These are phyloP conservation scores for Callitettix versicolor DNA, from an alignment of 1,140 invertebrate species.

Conservation along the genomic window DNA sequence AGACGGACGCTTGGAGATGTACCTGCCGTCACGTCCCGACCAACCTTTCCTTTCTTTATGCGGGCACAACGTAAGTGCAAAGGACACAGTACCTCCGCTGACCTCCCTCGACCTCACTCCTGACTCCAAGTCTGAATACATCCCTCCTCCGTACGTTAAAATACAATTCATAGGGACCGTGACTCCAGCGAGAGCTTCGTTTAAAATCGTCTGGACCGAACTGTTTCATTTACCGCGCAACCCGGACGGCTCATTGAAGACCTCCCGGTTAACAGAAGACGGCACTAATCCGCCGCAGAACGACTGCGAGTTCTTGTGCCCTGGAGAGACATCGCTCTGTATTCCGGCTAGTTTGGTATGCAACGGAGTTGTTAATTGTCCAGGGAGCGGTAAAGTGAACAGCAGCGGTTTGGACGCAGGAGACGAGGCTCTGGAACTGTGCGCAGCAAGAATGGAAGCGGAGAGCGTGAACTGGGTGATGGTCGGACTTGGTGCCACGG, in stretches of 20 bases:
- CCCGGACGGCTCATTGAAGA: constrained; percentile 64
- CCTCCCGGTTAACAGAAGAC: constrained; percentile 52
- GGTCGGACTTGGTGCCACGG: constrained; percentile 37
- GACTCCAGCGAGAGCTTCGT: constrained; percentile 65
- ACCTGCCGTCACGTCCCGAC: constrained; percentile 45
- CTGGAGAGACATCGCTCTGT: constrained; percentile 66
- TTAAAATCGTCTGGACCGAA: constrained; percentile 82
- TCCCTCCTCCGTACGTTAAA: constrained; percentile 41
- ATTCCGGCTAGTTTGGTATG: constrained; percentile 71
- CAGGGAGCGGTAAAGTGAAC: constrained; percentile 39
- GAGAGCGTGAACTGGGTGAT: constrained; percentile 42
- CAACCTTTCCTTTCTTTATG: constrained; percentile 68
- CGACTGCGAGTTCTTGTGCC: constrained; percentile 55
- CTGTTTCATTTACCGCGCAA: constrained; percentile 76
- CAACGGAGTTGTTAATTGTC: constrained; percentile 79
- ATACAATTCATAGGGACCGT: constrained; percentile 60
- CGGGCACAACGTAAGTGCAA: constrained; percentile 67
- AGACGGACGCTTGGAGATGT: constrained; percentile 74
- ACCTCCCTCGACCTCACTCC: constrained; percentile 58
- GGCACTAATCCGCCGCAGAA: constrained; percentile 22
- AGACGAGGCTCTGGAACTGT: constrained; percentile 43
- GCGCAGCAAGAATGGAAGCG: constrained; percentile 31
- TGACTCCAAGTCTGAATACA: constrained; percentile 46
- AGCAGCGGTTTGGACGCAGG: constrained; percentile 24
- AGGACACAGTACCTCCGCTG: constrained; percentile 59